These are phyloP conservation scores for Peromyscus leucopus DNA, from an alignment of 2,113 vertebrate genomes.

Conservation along the genomic window DNA sequence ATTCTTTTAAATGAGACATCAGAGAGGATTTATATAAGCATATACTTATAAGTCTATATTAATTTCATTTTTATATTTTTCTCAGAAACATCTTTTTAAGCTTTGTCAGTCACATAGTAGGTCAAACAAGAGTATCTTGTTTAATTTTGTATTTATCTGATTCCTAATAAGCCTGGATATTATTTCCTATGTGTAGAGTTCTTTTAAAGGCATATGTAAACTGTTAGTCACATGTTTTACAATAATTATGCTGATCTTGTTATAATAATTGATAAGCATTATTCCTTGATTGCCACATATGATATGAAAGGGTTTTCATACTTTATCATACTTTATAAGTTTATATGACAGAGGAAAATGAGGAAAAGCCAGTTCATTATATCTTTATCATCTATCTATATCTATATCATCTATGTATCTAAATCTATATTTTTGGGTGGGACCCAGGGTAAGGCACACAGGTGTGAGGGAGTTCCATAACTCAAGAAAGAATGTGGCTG, in stretches of 20 bases:
- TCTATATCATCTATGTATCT: neutral
- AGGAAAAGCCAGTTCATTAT: neutral
- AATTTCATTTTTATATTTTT: neutral
- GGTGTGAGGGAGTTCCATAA: neutral
- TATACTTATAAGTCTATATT: neutral
- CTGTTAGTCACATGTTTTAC: neutral
- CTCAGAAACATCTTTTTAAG: conserved; percentile 33
- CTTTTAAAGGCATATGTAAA: neutral
- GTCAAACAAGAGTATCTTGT: neutral
- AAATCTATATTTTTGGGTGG: neutral
- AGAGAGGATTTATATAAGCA: neutral
- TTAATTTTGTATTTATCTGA: conserved; percentile 5
- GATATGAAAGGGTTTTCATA: neutral
- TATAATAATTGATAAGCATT: neutral
- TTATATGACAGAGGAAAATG: neutral
- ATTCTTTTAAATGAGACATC: conserved; percentile 6
- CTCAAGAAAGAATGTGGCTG: neutral
- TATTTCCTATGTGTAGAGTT: neutral
- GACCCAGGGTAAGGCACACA: neutral
- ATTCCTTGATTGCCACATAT: neutral
- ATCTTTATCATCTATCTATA: neutral
- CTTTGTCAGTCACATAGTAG: neutral
- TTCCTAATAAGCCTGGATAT: neutral
- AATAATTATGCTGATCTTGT: neutral
- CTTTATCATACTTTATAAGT: neutral